These are phyloP conservation scores for Agrilus biguttatus DNA, from an alignment of 2,888 invertebrate species.

Conservation along the genomic window DNA sequence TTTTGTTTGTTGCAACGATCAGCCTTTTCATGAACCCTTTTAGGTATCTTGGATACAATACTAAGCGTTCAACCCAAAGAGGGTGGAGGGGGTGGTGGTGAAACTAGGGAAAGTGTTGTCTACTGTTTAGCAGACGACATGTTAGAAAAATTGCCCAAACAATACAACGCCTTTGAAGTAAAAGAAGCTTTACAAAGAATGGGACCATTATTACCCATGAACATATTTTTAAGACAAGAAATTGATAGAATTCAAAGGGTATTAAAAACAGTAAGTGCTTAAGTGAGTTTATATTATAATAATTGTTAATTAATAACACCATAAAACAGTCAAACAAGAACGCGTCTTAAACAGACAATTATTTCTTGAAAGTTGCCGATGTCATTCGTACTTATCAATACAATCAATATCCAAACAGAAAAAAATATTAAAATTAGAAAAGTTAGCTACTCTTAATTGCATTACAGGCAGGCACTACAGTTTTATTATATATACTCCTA, in stretches of 20 bases:
- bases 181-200: slow-evolving; percentile 78
- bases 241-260: slow-evolving; percentile 78
- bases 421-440: no score
- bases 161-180: slow-evolving; percentile 81
- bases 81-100: slow-evolving; percentile 82
- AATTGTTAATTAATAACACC: no score
- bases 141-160: slow-evolving; percentile 69
- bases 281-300: no score
- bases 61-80: slow-evolving; percentile 96
- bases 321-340: no score
- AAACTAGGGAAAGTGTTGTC: slow-evolving; percentile 84
- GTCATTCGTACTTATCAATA: no score
- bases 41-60: slow-evolving; percentile 79
- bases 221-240: slow-evolving; percentile 79
- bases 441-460: no score
- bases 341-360: no score
- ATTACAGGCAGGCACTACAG: no score
- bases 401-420: no score
- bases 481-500: no score
- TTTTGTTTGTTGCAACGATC: not conserved
- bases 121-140: slow-evolving; percentile 88
- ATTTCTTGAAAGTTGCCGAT: no score
- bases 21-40: no score
- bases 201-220: slow-evolving; percentile 90
- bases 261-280: slow-evolving; percentile 40